Base-by-base conservation (phyloP, 2,888 invertebrate genomes). In the Cephus pygmeus region DNA sequence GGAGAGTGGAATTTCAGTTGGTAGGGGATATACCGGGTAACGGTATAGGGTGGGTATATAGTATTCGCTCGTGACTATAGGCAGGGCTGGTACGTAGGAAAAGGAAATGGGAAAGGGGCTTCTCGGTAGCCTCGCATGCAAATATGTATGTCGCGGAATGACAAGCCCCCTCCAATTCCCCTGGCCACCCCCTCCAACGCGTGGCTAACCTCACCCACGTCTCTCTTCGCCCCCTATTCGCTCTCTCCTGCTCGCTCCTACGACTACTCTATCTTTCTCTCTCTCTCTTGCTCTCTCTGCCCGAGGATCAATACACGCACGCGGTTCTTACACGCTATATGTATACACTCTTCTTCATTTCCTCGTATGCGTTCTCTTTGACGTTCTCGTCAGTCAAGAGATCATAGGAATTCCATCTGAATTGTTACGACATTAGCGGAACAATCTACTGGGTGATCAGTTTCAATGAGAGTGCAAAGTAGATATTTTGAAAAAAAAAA, bases 291-390 rank as follows among this genome's bases (percentile, higher is more conserved):
- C 69, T 36, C 69, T 56, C 69, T 81, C 77, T 76, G 69, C 73
- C 81, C 80, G 78, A 84, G 86, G 86, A 87, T 87, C 87, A 87
- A 87, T 87, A 87, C 85, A 85, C 85, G 86, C 85, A 85, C 83
- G 81, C 79, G 75, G 77, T 80, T 84, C 81, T 80, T 81, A 80
- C 84, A 76, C 79, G 34, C 73, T 73, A 69, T 69, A 33, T 15
- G 40, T 40, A 40, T 40, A 40, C 15, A 15, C 15, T 40, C 40
- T 40, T 40, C 40, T 15, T 15, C 15, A 15, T 40, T 4, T 15
- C 40, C 15, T 40, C 15, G 40, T 15, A 40, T 15, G 40, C 15
- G 15, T 15, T 40, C 15, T 4, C 40, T 40, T 40, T 40, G 40
- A 6, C 4, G 40, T 40, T 40, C 15, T 40, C 40, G 15, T 15